Percentiles rank a stretch among this genome's conserved stretches.
Evolutionary conservation across 2,113 vertebrate species (phyloP).

Genomic region (Parus major): DNA sequence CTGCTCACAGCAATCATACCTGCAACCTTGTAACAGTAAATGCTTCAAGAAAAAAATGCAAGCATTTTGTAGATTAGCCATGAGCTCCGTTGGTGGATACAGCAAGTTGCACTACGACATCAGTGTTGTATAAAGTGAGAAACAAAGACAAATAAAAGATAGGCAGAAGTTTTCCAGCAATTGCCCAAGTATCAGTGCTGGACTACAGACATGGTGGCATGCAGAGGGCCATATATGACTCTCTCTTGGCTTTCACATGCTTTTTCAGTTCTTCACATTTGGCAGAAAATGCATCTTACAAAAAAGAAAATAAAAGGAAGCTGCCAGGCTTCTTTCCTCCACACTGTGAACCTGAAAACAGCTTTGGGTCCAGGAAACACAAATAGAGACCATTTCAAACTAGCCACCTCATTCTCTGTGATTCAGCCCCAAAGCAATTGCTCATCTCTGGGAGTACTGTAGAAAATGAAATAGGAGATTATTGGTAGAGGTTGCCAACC

Average conservation of each 20-base stretch:
- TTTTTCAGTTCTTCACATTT: not conserved
- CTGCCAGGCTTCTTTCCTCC: not conserved
- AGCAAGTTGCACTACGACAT: not conserved
- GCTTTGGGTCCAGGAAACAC: not conserved
- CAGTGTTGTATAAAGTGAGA: not conserved
- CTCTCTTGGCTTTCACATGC: not conserved
- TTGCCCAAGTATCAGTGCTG: not conserved
- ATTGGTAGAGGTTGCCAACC: not conserved
- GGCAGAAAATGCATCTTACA: not conserved
- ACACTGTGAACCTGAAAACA: not conserved
- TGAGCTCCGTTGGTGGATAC: not conserved
- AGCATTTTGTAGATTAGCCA: not conserved
- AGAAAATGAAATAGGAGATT: not conserved
- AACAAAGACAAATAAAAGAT: not conserved
- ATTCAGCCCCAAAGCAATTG: not conserved
- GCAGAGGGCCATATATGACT: not conserved
- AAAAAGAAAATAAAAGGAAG: not conserved
- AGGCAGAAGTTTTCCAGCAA: not conserved
- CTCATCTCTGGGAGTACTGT: not conserved
- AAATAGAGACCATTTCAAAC: not conserved
- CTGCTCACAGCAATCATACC: not conserved
- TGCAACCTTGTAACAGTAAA: not conserved
- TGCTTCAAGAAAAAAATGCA: not conserved
- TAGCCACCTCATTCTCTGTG: not conserved
- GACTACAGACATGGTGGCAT: not conserved